Conservation (phyloP, 2,113 vertebrate species). For the Stictonetta naevosa region DNA sequence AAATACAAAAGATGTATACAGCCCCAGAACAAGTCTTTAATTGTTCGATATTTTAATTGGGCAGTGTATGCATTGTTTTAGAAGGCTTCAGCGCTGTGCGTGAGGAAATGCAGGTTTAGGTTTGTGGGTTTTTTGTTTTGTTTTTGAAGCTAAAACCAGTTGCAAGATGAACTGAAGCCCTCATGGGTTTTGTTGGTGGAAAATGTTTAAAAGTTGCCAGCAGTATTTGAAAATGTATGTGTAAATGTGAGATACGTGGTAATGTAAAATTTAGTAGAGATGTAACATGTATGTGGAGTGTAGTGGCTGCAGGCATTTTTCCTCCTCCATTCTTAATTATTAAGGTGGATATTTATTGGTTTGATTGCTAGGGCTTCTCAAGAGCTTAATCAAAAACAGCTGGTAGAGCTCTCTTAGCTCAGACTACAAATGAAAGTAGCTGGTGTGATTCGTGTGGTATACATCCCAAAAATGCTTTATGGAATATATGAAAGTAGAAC, state of each 20-base stretch:
- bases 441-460: rapidly evolving
- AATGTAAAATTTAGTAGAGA: not conserved
- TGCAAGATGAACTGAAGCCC: not conserved
- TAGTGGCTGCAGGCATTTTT: not conserved
- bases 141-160: not conserved
- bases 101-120: not conserved
- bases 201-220: not conserved
- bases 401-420: not conserved
- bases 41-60: not conserved
- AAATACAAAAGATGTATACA: not conserved
- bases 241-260: not conserved
- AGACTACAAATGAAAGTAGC: not conserved
- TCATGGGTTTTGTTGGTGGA: rapidly evolving
- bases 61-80: not conserved
- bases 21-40: not conserved
- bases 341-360: not conserved
- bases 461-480: not conserved
- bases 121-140: not conserved
- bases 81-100: not conserved
- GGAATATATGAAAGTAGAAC: not conserved
- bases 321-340: not conserved
- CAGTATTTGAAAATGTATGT: not conserved
- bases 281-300: not conserved
- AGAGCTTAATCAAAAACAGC: not conserved
- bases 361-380: not conserved